Conservation (phyloP, 2,797 vertebrate genomes). For the Fistularia commersonii region DNA sequence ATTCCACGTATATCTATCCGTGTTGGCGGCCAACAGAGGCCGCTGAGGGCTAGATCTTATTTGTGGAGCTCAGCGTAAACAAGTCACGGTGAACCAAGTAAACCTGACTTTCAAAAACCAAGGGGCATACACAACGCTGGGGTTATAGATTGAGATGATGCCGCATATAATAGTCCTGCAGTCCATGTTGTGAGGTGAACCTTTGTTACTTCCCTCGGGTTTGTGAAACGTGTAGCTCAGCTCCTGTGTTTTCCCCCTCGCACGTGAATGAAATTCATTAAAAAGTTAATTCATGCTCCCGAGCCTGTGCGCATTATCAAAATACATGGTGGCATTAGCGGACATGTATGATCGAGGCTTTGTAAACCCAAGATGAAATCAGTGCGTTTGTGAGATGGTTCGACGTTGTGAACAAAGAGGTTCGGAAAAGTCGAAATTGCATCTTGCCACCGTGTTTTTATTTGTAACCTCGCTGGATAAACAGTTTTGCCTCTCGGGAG, state of each 20-base stretch:
- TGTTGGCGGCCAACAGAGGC: slow-evolving; percentile 35
- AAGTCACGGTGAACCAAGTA: slow-evolving; percentile 32
- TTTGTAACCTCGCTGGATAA: slow-evolving; percentile 39
- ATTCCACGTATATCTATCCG: slow-evolving; percentile 53
- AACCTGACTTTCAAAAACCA: slow-evolving; percentile 32
- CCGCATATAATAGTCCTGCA: too few relatives aligned
- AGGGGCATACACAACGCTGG: slow-evolving; percentile 9
- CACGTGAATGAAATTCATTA: too few relatives aligned
- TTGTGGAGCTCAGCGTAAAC: slow-evolving; percentile 47
- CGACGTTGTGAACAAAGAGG: slow-evolving; percentile 23
- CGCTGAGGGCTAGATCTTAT: slow-evolving; percentile 51
- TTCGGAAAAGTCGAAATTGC: slow-evolving; percentile 23
- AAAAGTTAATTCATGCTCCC: too few relatives aligned
- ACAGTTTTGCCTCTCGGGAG: slow-evolving; percentile 35
- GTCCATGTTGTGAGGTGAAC: too few relatives aligned
- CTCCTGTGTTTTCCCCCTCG: too few relatives aligned
- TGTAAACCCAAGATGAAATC: slow-evolving; percentile 38
- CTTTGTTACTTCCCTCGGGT: too few relatives aligned
- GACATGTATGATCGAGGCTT: slow-evolving; percentile 17
- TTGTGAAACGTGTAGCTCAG: too few relatives aligned
- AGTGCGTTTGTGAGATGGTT: slow-evolving; percentile 31
- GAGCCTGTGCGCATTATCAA: too few relatives aligned
- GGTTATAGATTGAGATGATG: too few relatives aligned
- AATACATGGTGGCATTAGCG: too few relatives aligned
- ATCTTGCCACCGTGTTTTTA: slow-evolving; percentile 23